Evolutionary conservation across 2,797 vertebrate species (phyloP), one percentile per base, ranked within the genome.

Genomic region (Acropternis orthonyx): DNA sequence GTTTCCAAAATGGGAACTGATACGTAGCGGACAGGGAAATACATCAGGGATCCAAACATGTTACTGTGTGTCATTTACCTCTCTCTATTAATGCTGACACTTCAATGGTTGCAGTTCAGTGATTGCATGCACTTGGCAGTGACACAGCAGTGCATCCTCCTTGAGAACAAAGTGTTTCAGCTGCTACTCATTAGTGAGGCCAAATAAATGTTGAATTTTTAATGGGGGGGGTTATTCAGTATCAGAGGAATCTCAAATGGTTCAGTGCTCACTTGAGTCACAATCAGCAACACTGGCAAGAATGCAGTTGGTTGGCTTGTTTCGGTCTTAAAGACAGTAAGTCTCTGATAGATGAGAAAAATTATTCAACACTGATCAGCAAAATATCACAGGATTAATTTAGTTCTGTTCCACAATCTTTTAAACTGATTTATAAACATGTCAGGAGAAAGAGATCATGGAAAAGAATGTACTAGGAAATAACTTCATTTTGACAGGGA

Each of bases 361-460:
- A 93, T 67, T 90, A 93, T 68, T 94, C 89, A 91, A 81, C 81
- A 82, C 17, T 88, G 67, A 84, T 96, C 87, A 94, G 79, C 69
- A 94, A 97, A 97, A 95, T 95, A 89, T 46, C 95, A 95, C 80
- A 41, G 72, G 93, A 95, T 94, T 95, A 93, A 97, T 95, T 96
- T 87, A 83, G 55, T 58, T 81, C 37, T 17, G 23, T 90, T 94
- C 82, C 80, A 89, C 67, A 84, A 84, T 94, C 87, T 90, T 97
- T 97, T 88, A 95, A 97, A 94, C 81, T 95, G 95, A 96, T 96
- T 94, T 95, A 95, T 97, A 96, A 97, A 97, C 85, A 93, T 89
- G 89, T 88, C 86, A 90, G 73, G 84, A 93, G 62, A 88, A 94
- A 76, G 74, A 89, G 82, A 93, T 75, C 88, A 92, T 76, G 92